Conservation (phyloP, 2,888 invertebrate genomes). For the Eupithecia centaureata region DNA sequence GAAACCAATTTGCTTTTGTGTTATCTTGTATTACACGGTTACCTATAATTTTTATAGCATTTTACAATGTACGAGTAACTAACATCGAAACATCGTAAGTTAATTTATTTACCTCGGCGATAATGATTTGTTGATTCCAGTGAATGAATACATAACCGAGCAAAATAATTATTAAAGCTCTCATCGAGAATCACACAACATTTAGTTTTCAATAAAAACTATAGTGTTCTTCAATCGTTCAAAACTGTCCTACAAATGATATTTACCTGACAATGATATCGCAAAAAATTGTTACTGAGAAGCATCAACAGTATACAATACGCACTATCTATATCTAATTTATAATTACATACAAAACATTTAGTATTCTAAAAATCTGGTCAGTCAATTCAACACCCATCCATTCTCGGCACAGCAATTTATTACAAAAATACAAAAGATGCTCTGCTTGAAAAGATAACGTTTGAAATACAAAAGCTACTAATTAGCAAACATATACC, state of each 20-base stretch:
- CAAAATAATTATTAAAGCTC: constrained; percentile 29
- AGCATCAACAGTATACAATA: constrained; percentile 65
- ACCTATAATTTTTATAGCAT: constrained; percentile 57
- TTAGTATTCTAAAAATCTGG: constrained; percentile 67
- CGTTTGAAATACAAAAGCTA: constrained; percentile 39
- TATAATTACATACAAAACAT: constrained; percentile 72
- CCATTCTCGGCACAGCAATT: constrained; percentile 70
- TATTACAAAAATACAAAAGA: constrained; percentile 41
- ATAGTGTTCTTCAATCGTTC: constrained; percentile 24
- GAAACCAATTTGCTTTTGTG: constrained; percentile 52
- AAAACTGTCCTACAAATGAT: constrained; percentile 46
- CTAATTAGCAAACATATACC: constrained; percentile 27
- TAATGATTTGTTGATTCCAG: constrained; percentile 15
- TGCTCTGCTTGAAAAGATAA: constrained; percentile 34
- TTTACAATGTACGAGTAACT: constrained; percentile 18
- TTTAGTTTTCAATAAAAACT: constrained; percentile 20
- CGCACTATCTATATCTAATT: constrained; percentile 70
- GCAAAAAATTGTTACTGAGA: constrained; percentile 61
- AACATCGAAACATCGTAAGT: constrained; percentile 13
- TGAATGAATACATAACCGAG: constrained; percentile 16
- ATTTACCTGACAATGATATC: constrained; percentile 46
- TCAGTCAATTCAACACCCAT: constrained; percentile 74
- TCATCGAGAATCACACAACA: constrained; percentile 8
- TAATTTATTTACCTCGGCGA: constrained; percentile 6
- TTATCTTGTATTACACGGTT: constrained; percentile 77